phyloP scores from a whole-genome alignment of 2,797 vertebrate genomes.

The Zalophus californianus region DNA sequence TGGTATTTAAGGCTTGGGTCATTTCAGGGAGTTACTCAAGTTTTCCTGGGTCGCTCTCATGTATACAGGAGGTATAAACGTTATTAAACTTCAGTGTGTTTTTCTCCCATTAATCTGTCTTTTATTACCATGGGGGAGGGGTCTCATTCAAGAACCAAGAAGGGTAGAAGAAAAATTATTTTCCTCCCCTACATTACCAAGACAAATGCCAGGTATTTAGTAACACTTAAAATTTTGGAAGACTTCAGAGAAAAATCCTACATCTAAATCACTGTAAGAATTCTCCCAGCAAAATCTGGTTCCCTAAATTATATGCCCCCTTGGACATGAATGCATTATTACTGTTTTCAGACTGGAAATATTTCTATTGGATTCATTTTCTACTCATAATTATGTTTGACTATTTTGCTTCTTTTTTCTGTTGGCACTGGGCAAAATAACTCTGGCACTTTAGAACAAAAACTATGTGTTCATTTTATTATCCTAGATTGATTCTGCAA shows the following conservation, averaged over 20 bases:
- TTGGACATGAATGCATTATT: slow-evolving; percentile 4
- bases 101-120: background rate
- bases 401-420: slow-evolving; percentile 12
- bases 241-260: background rate
- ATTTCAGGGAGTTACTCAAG: background rate
- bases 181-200: background rate
- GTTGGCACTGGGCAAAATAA: background rate
- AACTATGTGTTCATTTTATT: background rate
- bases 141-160: background rate
- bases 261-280: slow-evolving; percentile 11
- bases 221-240: slow-evolving; percentile 43
- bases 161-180: background rate
- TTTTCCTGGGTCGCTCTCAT: background rate
- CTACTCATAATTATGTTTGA: slow-evolving; percentile 36
- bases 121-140: background rate
- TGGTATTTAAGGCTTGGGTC: background rate
- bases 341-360: background rate
- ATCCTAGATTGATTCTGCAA: slow-evolving; percentile 22
- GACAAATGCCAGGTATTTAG: background rate
- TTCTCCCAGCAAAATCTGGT: background rate
- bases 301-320: background rate
- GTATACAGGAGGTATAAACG: background rate
- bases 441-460: background rate
- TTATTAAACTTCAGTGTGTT: background rate
- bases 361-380: slow-evolving; percentile 51